Evolutionary conservation across 1,140 invertebrate genomes (phyloP), one percentile per base, ranked within the genome.

Genomic region (Mycetomoellerius zeteki): DNA sequence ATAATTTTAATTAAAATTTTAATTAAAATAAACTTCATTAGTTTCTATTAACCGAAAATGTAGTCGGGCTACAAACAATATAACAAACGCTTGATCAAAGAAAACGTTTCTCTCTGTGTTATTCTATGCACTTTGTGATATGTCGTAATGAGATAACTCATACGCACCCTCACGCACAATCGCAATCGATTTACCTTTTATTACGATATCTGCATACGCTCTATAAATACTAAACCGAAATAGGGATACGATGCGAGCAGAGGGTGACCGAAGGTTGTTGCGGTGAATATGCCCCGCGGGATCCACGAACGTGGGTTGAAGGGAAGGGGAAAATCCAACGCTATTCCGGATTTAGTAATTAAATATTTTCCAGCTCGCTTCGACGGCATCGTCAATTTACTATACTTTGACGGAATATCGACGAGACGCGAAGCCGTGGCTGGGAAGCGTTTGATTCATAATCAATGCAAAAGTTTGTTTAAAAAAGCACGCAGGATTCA

Each of bases 341-440:
- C 92, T 93, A 94, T 92, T 87, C 90, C 90, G 91, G 91, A 94
- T 94, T 95, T 93, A 92, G 77, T 93, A 95, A 95, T 95, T 95
- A 94, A 94, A 94, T 93, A 91, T 88, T 87, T 92, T 92, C 62
- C 73, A 47, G 87, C 43, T 62, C 84, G 67, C 85, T 78, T 85
- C 65, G 33, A 64, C 43, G 14, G 69, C n/a, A 50, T 5, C 72
- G 56, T 43, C 80, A 77, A 86, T 90, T 90, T 87, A 65, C 88
- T 85, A n/a, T n/a, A 69, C 67, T 77, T 89, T 47, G 30, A 71
- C 76, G 24, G 50, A 81, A 87, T 60, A 88, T 80, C 69, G 65
- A 33, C 33, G 71, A 62, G 37, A 8, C 21, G 43, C 43, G 37
- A 84, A 33, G 21, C 33, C 52, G 54, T 14, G 43, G 43, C 33